Evolutionary conservation across 2,888 invertebrate species (phyloP).

Genomic region (Serripes groenlandicus): DNA sequence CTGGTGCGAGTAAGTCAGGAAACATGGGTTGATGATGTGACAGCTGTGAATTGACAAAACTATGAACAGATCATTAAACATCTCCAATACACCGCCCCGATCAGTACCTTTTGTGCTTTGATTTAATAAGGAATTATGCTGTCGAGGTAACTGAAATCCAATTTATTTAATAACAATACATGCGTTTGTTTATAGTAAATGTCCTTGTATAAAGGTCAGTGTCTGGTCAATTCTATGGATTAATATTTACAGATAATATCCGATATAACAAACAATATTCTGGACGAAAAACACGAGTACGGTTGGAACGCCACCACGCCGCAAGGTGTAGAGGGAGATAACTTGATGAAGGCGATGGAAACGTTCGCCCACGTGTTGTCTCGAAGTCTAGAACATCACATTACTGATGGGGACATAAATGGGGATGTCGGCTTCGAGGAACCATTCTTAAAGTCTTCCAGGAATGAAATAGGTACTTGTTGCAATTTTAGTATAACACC

Average conservation of each 20-base stretch:
- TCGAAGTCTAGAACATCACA: constrained; percentile 78
- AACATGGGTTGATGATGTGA: too few species aligned
- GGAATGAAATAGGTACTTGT: constrained; percentile 55
- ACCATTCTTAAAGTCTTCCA: constrained; percentile 50
- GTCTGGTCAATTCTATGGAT: not conserved
- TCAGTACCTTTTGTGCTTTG: too few species aligned
- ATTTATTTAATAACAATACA: too few species aligned
- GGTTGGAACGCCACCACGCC: constrained; percentile 85
- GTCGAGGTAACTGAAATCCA: too few species aligned
- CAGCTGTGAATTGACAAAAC: too few species aligned
- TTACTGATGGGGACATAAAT: constrained; percentile 72
- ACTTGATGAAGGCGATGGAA: constrained; percentile 80
- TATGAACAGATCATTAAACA: too few species aligned
- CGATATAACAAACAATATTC: constrained; percentile 78
- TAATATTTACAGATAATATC: constrained; percentile 69
- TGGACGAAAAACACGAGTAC: constrained; percentile 77
- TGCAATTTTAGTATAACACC: too few species aligned
- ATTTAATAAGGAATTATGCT: too few species aligned
- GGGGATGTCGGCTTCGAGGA: constrained; percentile 49
- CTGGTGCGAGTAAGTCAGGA: too few species aligned
- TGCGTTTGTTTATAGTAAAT: not conserved
- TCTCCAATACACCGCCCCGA: too few species aligned
- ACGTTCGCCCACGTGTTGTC: constrained; percentile 78
- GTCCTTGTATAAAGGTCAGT: not conserved
- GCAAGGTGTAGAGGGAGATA: constrained; percentile 83